These are phyloP conservation scores for Conger conger DNA, from an alignment of 2,113 vertebrate species.

Conservation along the genomic window DNA sequence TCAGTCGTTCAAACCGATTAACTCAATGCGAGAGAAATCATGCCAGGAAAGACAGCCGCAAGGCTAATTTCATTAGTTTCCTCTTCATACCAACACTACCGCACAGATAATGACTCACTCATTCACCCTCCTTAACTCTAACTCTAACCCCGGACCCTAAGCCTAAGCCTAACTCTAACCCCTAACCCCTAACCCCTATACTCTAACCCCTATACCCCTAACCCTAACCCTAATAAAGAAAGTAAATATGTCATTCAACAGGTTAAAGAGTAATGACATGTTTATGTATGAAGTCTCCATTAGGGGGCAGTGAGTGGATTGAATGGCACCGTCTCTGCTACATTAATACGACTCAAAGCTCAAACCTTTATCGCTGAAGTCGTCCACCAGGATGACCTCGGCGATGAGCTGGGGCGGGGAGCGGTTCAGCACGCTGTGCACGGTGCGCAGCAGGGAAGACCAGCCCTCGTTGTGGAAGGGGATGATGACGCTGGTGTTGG, in stretches of 20 bases:
- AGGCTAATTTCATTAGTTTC: neutral
- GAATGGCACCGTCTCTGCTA: neutral
- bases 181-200: too few species aligned
- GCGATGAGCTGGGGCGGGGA: slow-evolving; percentile 79
- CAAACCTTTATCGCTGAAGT: slow-evolving; percentile 92
- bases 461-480: slow-evolving; percentile 91
- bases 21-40: slow-evolving; percentile 1
- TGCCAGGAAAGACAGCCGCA: neutral
- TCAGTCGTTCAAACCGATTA: slow-evolving; percentile 44
- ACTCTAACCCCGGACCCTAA: too few species aligned
- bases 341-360: slow-evolving; percentile 8
- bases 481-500: slow-evolving; percentile 86
- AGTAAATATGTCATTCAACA: slow-evolving; percentile 20
- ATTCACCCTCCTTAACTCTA: neutral
- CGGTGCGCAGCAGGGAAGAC: slow-evolving; percentile 84
- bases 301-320: neutral
- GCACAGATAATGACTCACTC: neutral
- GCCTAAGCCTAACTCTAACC: too few species aligned
- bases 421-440: slow-evolving; percentile 84
- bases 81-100: neutral
- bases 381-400: slow-evolving; percentile 84
- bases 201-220: too few species aligned
- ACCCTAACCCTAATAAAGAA: too few species aligned
- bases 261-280: slow-evolving; percentile 19
- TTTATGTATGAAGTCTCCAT: neutral